Evolutionary conservation across 1,140 invertebrate genomes (phyloP).

Genomic region (Muscidifurax raptorellus): DNA sequence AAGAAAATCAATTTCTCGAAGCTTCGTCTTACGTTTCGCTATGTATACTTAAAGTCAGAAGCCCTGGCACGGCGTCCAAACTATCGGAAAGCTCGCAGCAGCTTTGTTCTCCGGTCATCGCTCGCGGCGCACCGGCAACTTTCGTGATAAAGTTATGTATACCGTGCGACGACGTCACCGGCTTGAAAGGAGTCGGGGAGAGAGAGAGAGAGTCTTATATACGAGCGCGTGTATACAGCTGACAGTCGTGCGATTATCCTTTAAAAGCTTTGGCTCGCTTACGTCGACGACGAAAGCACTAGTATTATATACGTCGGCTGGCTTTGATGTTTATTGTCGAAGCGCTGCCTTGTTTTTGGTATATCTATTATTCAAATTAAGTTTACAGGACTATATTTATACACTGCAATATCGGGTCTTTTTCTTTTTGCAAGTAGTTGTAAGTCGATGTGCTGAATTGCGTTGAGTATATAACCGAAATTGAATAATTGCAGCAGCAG

Average conservation of each 20-base stretch:
- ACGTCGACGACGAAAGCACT: background rate
- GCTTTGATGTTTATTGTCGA: background rate
- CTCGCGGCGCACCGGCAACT: constrained; percentile 4
- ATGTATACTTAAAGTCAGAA: constrained; percentile 12
- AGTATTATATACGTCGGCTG: background rate
- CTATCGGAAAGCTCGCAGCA: constrained; percentile 43
- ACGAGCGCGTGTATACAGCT: background rate
- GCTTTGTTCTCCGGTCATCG: constrained; percentile 41
- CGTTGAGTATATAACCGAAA: no score
- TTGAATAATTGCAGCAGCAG: no score
- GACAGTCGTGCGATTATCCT: constrained; percentile 29
- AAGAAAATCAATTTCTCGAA: constrained; percentile 42
- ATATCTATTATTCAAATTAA: background rate
- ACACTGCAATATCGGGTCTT: no score
- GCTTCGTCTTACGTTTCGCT: background rate
- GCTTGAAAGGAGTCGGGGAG: background rate
- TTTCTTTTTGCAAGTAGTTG: no score
- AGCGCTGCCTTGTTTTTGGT: background rate
- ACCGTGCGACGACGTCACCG: constrained; percentile 8
- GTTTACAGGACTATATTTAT: no score
- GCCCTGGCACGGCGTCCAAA: background rate
- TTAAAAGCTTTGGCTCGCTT: constrained; percentile 31
- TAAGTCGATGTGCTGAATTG: no score
- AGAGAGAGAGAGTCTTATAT: background rate
- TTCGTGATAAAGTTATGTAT: constrained; percentile 47